A percentile compares a stretch with the other conserved stretches of the same genome.
These are phyloP conservation scores for Limanda limanda DNA, from an alignment of 2,113 vertebrate genomes.

Conservation along the genomic window DNA sequence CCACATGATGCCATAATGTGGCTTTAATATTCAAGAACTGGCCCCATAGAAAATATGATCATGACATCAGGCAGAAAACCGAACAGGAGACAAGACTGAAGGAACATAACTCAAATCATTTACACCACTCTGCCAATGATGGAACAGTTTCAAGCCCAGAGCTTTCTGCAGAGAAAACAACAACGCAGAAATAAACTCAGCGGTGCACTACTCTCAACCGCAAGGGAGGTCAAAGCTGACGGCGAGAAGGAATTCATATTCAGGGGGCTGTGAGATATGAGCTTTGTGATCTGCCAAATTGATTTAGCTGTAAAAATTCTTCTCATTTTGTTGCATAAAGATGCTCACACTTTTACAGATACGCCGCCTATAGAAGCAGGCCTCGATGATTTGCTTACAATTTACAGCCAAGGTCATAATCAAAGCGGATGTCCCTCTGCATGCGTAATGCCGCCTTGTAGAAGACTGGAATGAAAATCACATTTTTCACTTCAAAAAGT, in stretches of 20 bases:
- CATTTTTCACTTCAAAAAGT: conserved; percentile 62
- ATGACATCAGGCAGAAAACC: conserved; percentile 38
- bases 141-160: conserved; percentile 57
- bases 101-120: conserved; percentile 56
- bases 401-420: conserved; percentile 76
- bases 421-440: conserved; percentile 58
- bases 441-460: conserved; percentile 53
- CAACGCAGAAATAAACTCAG: conserved; percentile 62
- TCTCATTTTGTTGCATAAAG: conserved; percentile 79
- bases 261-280: conserved; percentile 68
- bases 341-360: conserved; percentile 65
- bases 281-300: conserved; percentile 73
- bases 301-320: conserved; percentile 75
- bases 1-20: conserved; percentile 14
- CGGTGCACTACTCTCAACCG: conserved; percentile 56
- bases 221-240: conserved; percentile 72
- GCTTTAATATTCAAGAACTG: conserved; percentile 43
- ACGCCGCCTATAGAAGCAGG: conserved; percentile 61
- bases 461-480: conserved; percentile 53
- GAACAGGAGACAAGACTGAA: conserved; percentile 45
- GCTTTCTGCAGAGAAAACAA: conserved; percentile 65
- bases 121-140: conserved; percentile 54
- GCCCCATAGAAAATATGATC: conserved; percentile 41
- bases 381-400: conserved; percentile 67
- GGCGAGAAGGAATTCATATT: conserved; percentile 70